Percentiles rank a stretch among this genome's conserved stretches.
Conservation (phyloP, 2,113 vertebrate genomes). For the Centropus unirufus region DNA sequence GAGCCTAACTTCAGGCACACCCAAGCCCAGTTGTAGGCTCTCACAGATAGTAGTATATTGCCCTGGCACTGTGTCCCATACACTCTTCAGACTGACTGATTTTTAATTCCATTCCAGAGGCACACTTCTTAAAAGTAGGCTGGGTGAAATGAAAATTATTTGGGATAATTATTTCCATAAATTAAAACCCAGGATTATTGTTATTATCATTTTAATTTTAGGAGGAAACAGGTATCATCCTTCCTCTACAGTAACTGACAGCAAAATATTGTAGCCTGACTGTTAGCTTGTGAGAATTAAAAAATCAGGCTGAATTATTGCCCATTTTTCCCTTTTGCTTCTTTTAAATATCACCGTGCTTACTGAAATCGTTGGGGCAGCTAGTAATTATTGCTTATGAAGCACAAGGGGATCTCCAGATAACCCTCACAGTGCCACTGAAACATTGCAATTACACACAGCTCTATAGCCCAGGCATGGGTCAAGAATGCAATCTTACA, state of each 20-base stretch:
- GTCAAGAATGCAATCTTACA: background rate
- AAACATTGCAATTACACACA: background rate
- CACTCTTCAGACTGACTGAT: background rate
- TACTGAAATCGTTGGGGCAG: background rate
- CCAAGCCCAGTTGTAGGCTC: background rate
- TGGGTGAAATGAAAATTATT: background rate
- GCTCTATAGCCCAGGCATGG: background rate
- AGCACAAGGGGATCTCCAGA: background rate
- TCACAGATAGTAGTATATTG: background rate
- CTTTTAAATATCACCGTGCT: background rate
- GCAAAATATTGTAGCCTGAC: background rate
- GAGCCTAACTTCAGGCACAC: background rate
- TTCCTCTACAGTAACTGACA: background rate
- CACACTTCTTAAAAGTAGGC: background rate
- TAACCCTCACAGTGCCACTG: background rate
- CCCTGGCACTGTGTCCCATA: background rate
- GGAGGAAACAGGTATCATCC: background rate
- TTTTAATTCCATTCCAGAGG: background rate
- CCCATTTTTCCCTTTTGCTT: background rate
- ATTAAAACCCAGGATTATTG: background rate
- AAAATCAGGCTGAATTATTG: background rate
- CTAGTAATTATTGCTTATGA: background rate
- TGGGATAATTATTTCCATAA: background rate
- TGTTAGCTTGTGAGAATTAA: background rate
- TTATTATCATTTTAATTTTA: background rate